Percentiles rank a stretch among this genome's conserved stretches.
These are phyloP conservation scores for Okapia johnstoni DNA, from an alignment of 2,113 vertebrate species.

Conservation along the genomic window DNA sequence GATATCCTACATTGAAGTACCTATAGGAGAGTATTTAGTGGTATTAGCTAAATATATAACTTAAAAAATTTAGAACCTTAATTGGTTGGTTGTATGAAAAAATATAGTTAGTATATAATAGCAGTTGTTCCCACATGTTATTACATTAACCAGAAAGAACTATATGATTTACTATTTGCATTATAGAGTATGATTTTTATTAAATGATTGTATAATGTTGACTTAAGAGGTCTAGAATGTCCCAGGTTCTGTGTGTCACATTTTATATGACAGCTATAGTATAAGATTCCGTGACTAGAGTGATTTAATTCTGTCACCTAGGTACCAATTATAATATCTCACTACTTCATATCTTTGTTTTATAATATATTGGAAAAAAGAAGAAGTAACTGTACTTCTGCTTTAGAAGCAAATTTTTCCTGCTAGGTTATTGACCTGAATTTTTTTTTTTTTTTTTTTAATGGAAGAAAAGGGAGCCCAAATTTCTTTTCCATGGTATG, in stretches of 20 bases:
- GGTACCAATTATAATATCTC: neutral
- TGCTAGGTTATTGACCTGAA: neutral
- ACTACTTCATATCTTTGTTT: constrained; percentile 18
- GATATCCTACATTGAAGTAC: neutral
- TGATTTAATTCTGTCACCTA: neutral
- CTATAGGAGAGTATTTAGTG: neutral
- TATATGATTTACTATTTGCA: neutral
- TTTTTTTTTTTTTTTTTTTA: neutral
- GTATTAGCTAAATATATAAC: neutral
- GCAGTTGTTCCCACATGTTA: neutral
- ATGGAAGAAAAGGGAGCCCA: neutral
- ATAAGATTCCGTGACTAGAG: neutral
- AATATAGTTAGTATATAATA: neutral
- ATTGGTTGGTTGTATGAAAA: neutral
- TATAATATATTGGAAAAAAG: neutral
- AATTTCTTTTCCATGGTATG: neutral
- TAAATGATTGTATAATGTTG: neutral
- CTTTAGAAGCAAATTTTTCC: neutral
- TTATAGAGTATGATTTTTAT: neutral
- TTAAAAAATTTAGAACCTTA: neutral
- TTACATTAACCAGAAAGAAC: neutral
- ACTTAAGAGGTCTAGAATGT: neutral
- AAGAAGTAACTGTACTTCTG: neutral
- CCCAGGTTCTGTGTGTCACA: neutral
- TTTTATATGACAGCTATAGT: neutral